Conservation (phyloP, 2,797 vertebrate genomes). For the Cichlasoma orientale region DNA sequence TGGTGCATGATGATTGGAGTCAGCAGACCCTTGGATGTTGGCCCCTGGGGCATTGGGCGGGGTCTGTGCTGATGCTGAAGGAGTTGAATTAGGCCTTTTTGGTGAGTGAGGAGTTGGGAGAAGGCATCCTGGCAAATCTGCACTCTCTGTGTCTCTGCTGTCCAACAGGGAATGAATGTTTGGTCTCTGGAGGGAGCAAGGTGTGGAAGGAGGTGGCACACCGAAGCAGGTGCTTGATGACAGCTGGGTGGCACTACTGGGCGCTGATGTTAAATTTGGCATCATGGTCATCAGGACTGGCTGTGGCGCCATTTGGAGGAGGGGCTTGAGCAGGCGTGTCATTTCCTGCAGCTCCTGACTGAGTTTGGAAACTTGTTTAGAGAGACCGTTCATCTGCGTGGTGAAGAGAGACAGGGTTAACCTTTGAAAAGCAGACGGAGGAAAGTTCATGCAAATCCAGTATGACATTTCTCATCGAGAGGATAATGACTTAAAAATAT, state of each 20-base stretch:
- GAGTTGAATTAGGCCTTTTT: conserved; percentile 52
- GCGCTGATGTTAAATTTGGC: conserved; percentile 67
- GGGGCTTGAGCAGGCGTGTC: conserved; percentile 80
- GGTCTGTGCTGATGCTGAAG: conserved; percentile 26
- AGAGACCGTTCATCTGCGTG: conserved; percentile 81
- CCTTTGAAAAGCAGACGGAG: not conserved
- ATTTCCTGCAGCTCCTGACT: conserved; percentile 86
- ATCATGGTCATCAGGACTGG: conserved; percentile 65
- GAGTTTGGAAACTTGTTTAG: conserved; percentile 82
- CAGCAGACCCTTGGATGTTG: not conserved
- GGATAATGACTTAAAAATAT: not conserved
- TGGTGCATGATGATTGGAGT: conserved; percentile 15
- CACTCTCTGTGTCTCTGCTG: conserved; percentile 62
- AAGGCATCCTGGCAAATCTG: conserved; percentile 76
- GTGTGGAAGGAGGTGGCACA: conserved; percentile 17
- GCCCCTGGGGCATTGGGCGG: not conserved
- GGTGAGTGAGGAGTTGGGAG: conserved; percentile 70
- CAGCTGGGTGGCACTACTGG: conserved; percentile 61
- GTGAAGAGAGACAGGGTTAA: not conserved
- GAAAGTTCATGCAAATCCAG: not conserved
- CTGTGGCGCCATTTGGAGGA: conserved; percentile 74
- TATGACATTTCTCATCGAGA: not conserved
- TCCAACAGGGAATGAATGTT: conserved; percentile 74
- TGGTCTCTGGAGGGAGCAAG: conserved; percentile 44
- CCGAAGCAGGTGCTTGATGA: conserved; percentile 41